Conservation (phyloP, 2,888 invertebrate genomes). For the Podabrus alpinus region DNA sequence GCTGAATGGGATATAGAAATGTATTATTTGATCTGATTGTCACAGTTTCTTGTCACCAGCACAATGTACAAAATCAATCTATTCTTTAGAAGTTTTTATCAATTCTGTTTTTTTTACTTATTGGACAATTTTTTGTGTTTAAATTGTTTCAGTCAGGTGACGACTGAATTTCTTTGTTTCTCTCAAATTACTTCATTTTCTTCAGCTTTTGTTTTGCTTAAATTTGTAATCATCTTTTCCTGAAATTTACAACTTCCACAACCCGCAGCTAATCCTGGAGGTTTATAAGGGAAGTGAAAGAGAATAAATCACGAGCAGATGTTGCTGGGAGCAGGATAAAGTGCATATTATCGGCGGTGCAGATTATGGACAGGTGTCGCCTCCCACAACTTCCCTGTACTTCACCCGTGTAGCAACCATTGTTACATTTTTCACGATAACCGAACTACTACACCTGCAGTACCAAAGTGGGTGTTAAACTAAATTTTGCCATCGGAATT, state of each 20-base stretch:
- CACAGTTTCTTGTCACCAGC: background rate
- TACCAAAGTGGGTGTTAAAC: background rate
- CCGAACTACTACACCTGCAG: background rate
- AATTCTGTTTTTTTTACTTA: background rate
- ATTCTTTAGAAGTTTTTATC: background rate
- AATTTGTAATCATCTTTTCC: background rate
- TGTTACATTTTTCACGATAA: background rate
- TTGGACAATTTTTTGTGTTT: background rate
- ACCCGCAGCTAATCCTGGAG: background rate
- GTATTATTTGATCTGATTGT: background rate
- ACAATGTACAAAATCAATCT: slow-evolving; percentile 1
- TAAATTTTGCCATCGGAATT: background rate
- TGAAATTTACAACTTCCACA: background rate
- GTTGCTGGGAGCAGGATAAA: slow-evolving; percentile 15
- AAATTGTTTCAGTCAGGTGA: background rate
- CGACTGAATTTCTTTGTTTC: background rate
- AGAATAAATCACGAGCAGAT: slow-evolving; percentile 27
- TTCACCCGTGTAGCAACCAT: background rate
- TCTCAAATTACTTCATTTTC: background rate
- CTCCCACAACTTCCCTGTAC: slow-evolving; percentile 20
- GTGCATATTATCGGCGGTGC: slow-evolving; percentile 27
- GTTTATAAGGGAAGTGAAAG: slow-evolving; percentile 6
- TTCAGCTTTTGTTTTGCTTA: background rate
- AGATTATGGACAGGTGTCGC: slow-evolving; percentile 30
- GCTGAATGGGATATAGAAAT: background rate